Percentiles rank a stretch among this genome's conserved stretches.
Conservation (phyloP, 2,797 vertebrate species). For the Mormyrops attenuatus region DNA sequence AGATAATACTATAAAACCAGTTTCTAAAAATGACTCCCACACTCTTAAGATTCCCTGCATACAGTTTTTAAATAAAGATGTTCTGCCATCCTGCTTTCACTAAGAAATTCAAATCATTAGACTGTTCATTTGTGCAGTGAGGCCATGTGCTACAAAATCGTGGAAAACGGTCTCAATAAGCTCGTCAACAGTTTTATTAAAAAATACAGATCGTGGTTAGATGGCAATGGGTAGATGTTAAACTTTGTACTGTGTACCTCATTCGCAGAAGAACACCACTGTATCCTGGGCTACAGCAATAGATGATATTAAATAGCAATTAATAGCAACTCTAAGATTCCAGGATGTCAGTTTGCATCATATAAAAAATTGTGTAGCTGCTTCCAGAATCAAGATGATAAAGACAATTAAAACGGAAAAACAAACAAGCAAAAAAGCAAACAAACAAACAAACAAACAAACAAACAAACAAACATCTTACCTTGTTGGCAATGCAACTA, state of each 20-base stretch:
- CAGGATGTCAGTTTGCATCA: neutral
- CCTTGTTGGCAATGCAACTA: slow-evolving; percentile 5
- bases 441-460: neutral
- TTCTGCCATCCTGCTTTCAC: neutral
- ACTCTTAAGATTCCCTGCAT: neutral
- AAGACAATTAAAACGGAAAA: neutral
- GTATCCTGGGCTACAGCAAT: neutral
- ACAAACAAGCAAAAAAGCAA: neutral
- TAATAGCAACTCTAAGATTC: neutral
- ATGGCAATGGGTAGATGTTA: neutral
- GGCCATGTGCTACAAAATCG: neutral
- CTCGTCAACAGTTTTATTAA: neutral
- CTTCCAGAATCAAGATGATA: neutral
- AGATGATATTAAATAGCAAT: neutral
- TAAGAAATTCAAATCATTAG: neutral
- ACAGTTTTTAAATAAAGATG: neutral
- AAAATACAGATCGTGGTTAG: neutral
- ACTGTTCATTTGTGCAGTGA: neutral
- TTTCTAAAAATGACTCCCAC: neutral
- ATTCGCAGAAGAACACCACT: neutral
- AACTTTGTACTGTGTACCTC: neutral
- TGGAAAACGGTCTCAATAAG: neutral
- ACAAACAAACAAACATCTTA: neutral
- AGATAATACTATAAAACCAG: neutral
- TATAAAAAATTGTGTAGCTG: neutral